Conservation (phyloP, 2,797 vertebrate genomes). For the Leptatherina wallacei region DNA sequence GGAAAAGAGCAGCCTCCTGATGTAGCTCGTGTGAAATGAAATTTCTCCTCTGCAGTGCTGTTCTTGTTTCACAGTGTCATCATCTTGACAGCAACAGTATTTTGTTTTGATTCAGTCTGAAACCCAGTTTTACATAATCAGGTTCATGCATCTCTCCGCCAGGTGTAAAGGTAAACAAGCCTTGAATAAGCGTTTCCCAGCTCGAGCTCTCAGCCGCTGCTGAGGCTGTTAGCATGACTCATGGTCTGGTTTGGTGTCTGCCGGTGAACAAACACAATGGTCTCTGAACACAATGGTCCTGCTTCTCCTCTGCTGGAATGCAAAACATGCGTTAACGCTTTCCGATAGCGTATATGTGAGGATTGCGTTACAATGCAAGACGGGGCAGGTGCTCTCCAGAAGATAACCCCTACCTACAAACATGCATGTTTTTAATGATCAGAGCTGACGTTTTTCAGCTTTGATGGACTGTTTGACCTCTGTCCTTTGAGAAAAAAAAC, state of each 20-base stretch:
- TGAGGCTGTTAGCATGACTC: conserved; percentile 76
- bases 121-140: conserved; percentile 40
- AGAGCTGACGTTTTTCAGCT: too few species aligned
- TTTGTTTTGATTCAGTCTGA: conserved; percentile 15
- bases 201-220: conserved; percentile 38
- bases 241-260: conserved; percentile 74
- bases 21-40: conserved; percentile 43
- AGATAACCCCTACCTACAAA: background rate
- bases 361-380: conserved; percentile 51
- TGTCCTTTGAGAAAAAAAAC: background rate
- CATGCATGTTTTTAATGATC: background rate
- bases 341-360: conserved; percentile 60
- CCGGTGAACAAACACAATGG: conserved; percentile 77
- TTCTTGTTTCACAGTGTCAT: conserved; percentile 12
- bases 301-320: conserved; percentile 71
- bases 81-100: conserved; percentile 17
- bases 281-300: conserved; percentile 71
- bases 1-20: conserved; percentile 14
- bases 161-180: conserved; percentile 11
- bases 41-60: conserved; percentile 44
- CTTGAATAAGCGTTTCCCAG: conserved; percentile 38
- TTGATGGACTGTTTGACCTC: background rate
- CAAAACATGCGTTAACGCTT: conserved; percentile 68
- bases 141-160: conserved; percentile 12
- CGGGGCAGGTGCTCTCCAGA: conserved; percentile 28